Evolutionary conservation across 2,888 invertebrate species (phyloP).

Genomic region (Amphipyra berbera): DNA sequence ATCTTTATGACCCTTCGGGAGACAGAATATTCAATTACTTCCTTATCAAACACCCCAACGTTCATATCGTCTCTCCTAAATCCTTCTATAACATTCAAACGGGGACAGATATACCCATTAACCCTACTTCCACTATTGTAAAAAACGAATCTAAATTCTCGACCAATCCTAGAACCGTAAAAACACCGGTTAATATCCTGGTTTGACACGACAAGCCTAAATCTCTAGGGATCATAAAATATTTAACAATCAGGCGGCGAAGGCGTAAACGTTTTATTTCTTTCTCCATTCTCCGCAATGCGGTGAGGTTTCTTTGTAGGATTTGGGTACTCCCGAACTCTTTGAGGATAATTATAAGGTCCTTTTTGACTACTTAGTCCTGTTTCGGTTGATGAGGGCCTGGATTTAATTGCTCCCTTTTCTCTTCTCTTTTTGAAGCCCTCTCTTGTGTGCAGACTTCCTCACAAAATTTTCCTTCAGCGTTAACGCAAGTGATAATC

Average conservation of each 20-base stretch:
- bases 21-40: too few relatives aligned
- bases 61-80: neutral
- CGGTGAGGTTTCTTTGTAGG: slow-evolving; percentile 59
- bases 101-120: neutral
- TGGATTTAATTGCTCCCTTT: too few relatives aligned
- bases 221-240: slow-evolving; percentile 73
- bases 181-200: slow-evolving; percentile 57
- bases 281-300: slow-evolving; percentile 70
- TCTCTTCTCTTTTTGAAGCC: too few relatives aligned
- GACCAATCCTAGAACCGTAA: slow-evolving; percentile 53
- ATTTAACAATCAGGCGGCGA: slow-evolving; percentile 71
- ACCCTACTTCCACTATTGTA: neutral
- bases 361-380: neutral
- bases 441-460: too few relatives aligned
- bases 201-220: slow-evolving; percentile 59
- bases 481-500: too few relatives aligned
- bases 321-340: slow-evolving; percentile 22
- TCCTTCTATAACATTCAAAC: neutral
- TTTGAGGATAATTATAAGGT: slow-evolving; percentile 5
- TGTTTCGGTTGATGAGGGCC: neutral
- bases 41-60: neutral
- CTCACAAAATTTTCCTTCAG: too few relatives aligned
- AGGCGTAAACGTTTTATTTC: slow-evolving; percentile 74
- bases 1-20: too few relatives aligned
- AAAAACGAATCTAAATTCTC: slow-evolving; percentile 15